Evolutionary conservation across 1,140 invertebrate genomes (phyloP).

Genomic region (Drosophila bocqueti): DNA sequence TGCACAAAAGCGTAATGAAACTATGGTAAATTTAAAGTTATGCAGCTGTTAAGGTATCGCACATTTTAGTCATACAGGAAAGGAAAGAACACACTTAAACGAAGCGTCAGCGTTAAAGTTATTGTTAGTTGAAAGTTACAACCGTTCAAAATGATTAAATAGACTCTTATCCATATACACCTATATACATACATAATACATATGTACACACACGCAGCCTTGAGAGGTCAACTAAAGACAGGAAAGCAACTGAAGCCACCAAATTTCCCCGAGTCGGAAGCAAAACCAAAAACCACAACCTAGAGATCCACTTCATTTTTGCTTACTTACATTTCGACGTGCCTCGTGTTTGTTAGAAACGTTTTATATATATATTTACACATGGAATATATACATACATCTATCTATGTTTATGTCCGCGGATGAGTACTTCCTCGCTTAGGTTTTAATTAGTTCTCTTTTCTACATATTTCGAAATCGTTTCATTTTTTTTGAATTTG

Average conservation of each 20-base stretch:
- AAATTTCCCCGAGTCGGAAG: constrained; percentile 74
- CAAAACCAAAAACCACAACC: constrained; percentile 59
- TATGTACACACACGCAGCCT: constrained; percentile 59
- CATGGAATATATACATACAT: constrained; percentile 56
- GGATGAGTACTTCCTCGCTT: constrained; percentile 65
- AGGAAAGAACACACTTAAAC: constrained; percentile 12
- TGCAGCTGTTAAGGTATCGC: constrained; percentile 73
- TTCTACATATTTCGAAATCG: constrained; percentile 43
- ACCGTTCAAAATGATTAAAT: constrained; percentile 59
- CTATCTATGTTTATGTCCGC: constrained; percentile 51
- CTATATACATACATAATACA: constrained; percentile 27
- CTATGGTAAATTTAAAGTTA: constrained; percentile 54
- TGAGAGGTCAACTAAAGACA: constrained; percentile 69
- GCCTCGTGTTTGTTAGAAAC: constrained; percentile 82
- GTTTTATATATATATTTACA: constrained; percentile 77
- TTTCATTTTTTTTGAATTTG: constrained; percentile 39
- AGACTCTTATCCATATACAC: constrained; percentile 67
- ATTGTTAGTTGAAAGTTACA: constrained; percentile 74
- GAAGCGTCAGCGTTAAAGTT: constrained; percentile 71
- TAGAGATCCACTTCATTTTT: constrained; percentile 56
- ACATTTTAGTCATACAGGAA: constrained; percentile 69
- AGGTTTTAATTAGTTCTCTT: constrained; percentile 59
- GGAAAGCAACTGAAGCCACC: constrained; percentile 78
- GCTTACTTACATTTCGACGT: constrained; percentile 80
- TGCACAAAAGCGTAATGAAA: constrained; percentile 65